Base-by-base conservation (phyloP, 2,113 vertebrate species). In the Cettia cetti region DNA sequence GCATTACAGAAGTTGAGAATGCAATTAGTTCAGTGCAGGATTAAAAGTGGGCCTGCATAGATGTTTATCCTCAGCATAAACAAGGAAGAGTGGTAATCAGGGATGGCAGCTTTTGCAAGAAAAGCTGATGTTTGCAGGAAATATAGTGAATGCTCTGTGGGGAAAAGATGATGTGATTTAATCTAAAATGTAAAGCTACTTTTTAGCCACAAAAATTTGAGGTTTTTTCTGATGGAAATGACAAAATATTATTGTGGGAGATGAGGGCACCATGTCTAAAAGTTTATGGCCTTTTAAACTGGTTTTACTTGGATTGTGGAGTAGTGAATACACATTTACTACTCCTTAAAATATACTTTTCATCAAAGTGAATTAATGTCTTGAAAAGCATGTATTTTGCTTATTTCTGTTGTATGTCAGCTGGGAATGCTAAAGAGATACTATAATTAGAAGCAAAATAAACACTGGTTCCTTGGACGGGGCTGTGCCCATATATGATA, bases 61-160 rank as follows among this genome's bases (percentile, higher is more conserved):
- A 78, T 95, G 30, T 86, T 87, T 69, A 87, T 72, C 57, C 13
- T 57, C 45, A 72, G 50, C 63, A 88, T 75, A 94, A 96, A 86
- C 52, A 91, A 92, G 63, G 33, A 83, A 76, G 44, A 75, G 49
- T 54, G 53, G 60, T 52, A 49, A 86, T 54, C 40, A 19, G 37
- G 35, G 44, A 45, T 49, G 80, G 49, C 49, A 78, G 40, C 19
- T 91, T 86, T 89, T 79, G 50, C 76, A 84, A 82, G 65, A 71
- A 68, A 78, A 86, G 69, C 40, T 91, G 49, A 18, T 80, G 78
- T 93, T 93, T 90, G 21, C 26, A 45, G 68, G 40, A 74, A 82
- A 82, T 28, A 2, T 47, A 66, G 15, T 9, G 15, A 64, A 75
- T 84, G 20, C 10, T 81, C 56, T 24, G 8, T 59, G 24, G 16